These are phyloP conservation scores for Vanessa atalanta DNA, from an alignment of 1,140 invertebrate species.

Conservation along the genomic window DNA sequence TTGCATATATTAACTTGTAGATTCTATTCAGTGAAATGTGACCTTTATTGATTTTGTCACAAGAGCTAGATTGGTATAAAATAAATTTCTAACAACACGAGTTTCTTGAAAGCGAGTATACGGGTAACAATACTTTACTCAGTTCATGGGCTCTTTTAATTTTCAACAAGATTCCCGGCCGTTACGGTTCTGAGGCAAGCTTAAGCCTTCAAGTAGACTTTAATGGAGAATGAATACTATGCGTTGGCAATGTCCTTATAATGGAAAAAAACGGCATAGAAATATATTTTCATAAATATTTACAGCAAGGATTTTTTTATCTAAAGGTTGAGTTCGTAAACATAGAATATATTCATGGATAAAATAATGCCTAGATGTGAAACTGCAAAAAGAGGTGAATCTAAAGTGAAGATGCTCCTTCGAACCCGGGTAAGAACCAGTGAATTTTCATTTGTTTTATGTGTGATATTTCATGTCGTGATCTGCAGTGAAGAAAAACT, in stretches of 20 bases:
- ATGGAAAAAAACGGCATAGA: constrained; percentile 1
- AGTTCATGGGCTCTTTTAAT: constrained; percentile 27
- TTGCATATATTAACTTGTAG: constrained; percentile 16
- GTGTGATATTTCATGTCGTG: too few species aligned
- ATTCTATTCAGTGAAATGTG: not conserved
- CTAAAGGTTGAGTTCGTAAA: not conserved
- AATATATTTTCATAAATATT: constrained; percentile 2
- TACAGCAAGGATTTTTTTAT: not conserved
- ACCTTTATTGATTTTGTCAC: constrained; percentile 9
- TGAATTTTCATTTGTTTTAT: too few species aligned
- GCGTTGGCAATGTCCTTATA: constrained; percentile 1
- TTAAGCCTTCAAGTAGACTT: constrained; percentile 10
- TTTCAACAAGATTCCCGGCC: constrained; percentile 25
- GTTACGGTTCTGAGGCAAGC: constrained; percentile 6
- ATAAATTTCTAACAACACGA: not conserved
- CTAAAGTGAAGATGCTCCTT: too few species aligned
- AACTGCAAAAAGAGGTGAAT: too few species aligned
- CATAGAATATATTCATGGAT: not conserved
- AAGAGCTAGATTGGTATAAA: constrained; percentile 1
- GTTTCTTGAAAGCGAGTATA: constrained; percentile 10
- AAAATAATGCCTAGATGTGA: too few species aligned
- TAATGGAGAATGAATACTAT: constrained; percentile 7
- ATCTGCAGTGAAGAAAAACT: too few species aligned
- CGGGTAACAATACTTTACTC: constrained; percentile 26
- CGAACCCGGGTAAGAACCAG: too few species aligned